Conservation (phyloP, 2,888 invertebrate genomes). For the Macrosoma leucophasiata region DNA sequence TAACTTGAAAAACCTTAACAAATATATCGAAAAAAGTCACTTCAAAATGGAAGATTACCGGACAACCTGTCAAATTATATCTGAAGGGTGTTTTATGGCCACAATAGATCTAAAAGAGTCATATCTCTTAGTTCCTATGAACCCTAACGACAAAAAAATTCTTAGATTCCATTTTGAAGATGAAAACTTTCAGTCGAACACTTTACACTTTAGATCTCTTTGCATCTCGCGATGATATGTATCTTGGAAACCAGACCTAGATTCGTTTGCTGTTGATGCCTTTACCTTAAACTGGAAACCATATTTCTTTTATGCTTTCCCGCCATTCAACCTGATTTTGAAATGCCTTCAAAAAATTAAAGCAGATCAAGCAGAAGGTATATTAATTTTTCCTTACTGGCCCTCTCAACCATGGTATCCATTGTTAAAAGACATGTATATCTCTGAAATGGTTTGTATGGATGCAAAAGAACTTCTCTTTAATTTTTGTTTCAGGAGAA, state of each 20-base stretch:
- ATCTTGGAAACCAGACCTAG: conserved; percentile 19
- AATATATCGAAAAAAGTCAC: too few species aligned
- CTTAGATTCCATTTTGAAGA: too few species aligned
- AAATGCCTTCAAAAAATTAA: conserved; percentile 22
- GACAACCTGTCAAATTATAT: too few species aligned
- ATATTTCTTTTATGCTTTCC: conserved; percentile 21
- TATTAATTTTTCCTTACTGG: conserved; percentile 26
- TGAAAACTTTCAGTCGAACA: too few species aligned
- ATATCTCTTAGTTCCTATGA: too few species aligned
- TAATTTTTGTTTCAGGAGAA: conserved; percentile 22
- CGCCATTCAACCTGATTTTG: conserved; percentile 17
- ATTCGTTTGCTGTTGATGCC: conserved; percentile 12
- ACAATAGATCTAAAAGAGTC: too few species aligned
- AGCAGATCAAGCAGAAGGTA: conserved; percentile 23
- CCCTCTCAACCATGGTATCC: conserved; percentile 28
- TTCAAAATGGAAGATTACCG: too few species aligned
- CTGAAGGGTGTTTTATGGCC: too few species aligned
- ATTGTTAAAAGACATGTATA: conserved; percentile 12
- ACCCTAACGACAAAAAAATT: too few species aligned
- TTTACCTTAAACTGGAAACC: conserved; percentile 16
- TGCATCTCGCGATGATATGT: conserved; percentile 13
- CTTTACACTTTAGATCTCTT: too few species aligned
- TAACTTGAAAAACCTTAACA: too few species aligned
- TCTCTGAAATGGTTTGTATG: conserved; percentile 17
- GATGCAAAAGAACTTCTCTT: conserved; percentile 16